Base-by-base conservation (phyloP, 2,888 invertebrate species). In the Ectropis crepuscularia region DNA sequence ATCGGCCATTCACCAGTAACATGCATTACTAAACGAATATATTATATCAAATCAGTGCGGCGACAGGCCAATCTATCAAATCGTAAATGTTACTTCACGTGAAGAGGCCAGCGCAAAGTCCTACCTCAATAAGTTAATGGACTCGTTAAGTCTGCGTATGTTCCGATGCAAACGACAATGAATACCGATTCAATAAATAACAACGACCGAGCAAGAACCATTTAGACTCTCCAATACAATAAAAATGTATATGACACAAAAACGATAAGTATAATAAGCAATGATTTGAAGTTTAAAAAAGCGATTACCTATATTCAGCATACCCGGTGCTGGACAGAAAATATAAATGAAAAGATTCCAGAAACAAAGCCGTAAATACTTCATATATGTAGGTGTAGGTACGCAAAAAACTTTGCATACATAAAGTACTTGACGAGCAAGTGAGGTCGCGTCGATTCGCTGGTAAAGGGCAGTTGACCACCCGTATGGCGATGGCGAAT, bases 401-500 rank as follows among this genome's bases (percentile, higher is more conserved):
- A 70, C 69, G 70, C 67, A 69, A 69, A 72, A 73, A 73, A 69
- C 72, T 70, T 75, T 73, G 76, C 78, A 28, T 28, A 28, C 16
- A 28, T 28, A 28, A 75, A 78, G 72, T 77, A 76, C 16, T 28
- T 28, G 16, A 70, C 73, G 63, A 74, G 68, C 11, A 66, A 69
- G 73, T 67, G 72, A 70, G 70, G 70, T 71, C 72, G 72, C 73
- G 70, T 76, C 62, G 61, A 45, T 54, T 48, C 6, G 10, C 72
- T 74, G 73, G 74, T 78, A 76, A 82, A 78, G 77, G 76, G 78
- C 81, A 81, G 78, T 76, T 81, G 85, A 74, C 87, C 87, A 87
- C 86, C 86, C 85, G 81, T 80, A 73, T 70, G 72, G 78, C 70
- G 11, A 65, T 64, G 71, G 73, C 76, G 67, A 70, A 74, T 73